Conservation (phyloP, 2,113 vertebrate species). For the Psilopogon haemacephalus region DNA sequence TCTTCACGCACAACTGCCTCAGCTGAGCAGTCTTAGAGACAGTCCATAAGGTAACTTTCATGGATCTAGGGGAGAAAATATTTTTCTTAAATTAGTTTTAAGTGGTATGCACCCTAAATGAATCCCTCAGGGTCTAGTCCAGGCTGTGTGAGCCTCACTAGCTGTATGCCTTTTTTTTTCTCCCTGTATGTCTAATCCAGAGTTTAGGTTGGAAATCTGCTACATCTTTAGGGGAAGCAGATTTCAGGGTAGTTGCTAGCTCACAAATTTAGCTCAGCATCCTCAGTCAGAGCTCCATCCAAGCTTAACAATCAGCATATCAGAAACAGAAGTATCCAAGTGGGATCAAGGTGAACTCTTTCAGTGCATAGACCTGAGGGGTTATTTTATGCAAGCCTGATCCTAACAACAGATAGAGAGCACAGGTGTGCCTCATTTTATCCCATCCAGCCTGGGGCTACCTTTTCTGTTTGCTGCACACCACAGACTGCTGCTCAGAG, state of each 20-base stretch:
- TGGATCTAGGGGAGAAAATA: not conserved
- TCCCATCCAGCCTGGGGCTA: no score
- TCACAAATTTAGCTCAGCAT: not conserved
- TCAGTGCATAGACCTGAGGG: rapidly evolving
- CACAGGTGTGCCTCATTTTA: not conserved
- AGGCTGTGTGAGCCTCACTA: not conserved
- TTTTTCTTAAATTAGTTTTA: not conserved
- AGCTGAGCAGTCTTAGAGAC: not conserved
- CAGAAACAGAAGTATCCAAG: not conserved
- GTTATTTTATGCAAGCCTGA: not conserved
- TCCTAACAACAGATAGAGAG: not conserved
- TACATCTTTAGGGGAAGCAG: rapidly evolving
- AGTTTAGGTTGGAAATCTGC: not conserved
- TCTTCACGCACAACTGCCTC: not conserved
- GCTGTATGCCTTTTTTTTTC: not conserved
- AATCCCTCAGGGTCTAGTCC: not conserved
- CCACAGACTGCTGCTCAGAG: not conserved
- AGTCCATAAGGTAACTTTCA: not conserved
- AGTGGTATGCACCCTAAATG: not conserved
- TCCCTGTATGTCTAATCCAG: not conserved
- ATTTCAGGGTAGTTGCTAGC: not conserved
- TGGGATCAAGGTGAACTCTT: not conserved
- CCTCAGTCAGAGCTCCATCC: not conserved
- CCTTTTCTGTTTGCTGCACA: not conserved
- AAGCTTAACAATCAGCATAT: not conserved